These are phyloP conservation scores for Glossophaga mutica DNA, from an alignment of 2,797 vertebrate species.

Conservation along the genomic window DNA sequence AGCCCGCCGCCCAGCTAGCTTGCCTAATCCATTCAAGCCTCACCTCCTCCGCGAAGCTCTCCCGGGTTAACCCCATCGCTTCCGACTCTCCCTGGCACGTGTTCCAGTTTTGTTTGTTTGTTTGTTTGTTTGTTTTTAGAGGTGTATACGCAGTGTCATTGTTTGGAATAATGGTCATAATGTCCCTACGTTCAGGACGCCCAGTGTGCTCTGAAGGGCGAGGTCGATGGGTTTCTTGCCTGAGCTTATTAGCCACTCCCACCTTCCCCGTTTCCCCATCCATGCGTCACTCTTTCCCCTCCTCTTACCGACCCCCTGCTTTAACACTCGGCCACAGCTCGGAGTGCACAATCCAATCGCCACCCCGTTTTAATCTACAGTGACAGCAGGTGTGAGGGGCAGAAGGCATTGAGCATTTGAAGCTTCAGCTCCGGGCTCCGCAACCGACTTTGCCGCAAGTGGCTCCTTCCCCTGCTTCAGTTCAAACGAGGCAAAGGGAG, in stretches of 20 bases:
- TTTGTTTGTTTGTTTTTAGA: background rate
- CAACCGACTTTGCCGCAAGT: slow-evolving; percentile 1
- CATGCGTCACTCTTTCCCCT: background rate
- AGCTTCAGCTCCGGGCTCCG: background rate
- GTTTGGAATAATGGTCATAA: background rate
- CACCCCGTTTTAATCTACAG: background rate
- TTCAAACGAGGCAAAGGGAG: slow-evolving; percentile 2
- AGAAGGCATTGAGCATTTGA: background rate
- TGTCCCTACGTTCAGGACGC: background rate
- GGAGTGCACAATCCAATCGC: background rate
- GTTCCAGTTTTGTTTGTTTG: background rate
- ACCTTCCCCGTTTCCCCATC: background rate
- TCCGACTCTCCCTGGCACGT: slow-evolving; percentile 20
- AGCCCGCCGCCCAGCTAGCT: slow-evolving; percentile 32
- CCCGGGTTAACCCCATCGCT: slow-evolving; percentile 60
- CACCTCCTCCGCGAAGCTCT: slow-evolving; percentile 73
- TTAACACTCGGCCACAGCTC: background rate
- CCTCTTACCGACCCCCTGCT: slow-evolving; percentile 12
- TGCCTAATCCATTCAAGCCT: slow-evolving; percentile 55
- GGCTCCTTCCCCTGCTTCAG: background rate
- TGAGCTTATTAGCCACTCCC: background rate
- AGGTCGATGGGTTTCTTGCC: background rate
- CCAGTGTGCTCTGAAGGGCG: background rate
- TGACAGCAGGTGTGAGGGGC: slow-evolving; percentile 6
- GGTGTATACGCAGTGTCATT: background rate